A percentile compares a stretch with the other conserved stretches of the same genome.
Evolutionary conservation across 1,140 invertebrate species (phyloP).

Genomic region (Eumaeus atala): DNA sequence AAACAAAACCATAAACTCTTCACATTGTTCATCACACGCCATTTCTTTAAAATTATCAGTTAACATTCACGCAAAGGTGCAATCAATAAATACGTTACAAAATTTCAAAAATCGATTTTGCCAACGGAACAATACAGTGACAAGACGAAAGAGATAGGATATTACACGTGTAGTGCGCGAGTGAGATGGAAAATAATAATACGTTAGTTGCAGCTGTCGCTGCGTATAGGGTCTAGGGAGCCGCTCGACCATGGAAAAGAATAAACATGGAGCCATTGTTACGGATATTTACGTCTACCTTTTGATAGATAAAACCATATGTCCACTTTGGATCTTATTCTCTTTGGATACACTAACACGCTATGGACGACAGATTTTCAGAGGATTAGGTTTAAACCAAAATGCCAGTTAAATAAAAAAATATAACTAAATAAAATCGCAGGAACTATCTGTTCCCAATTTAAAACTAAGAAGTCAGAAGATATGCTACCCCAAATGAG

Average conservation of each 20-base stretch:
- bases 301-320: no score
- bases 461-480: no score
- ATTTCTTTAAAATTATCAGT: no score
- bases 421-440: no score
- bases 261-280: conserved; percentile 11
- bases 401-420: no score
- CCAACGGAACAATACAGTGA: conserved; percentile 8
- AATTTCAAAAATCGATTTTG: conserved; percentile 17
- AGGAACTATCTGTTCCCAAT: no score
- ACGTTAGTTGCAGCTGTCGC: conserved; percentile 64
- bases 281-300: conserved; percentile 3
- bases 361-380: no score
- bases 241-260: conserved; percentile 33
- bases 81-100: conserved; percentile 11
- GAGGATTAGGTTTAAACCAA: no score
- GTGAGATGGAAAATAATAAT: conserved; percentile 34
- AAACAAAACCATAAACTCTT: no score
- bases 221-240: conserved; percentile 49
- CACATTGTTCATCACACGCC: no score
- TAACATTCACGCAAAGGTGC: conserved; percentile 10
- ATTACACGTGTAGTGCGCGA: conserved; percentile 27
- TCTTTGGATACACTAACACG: no score
- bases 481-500: no score
- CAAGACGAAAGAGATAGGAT: conserved; percentile 16
- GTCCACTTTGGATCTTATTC: not conserved